phyloP scores from a whole-genome alignment of 2,797 vertebrate genomes.

The Sebastes steindachneri region DNA sequence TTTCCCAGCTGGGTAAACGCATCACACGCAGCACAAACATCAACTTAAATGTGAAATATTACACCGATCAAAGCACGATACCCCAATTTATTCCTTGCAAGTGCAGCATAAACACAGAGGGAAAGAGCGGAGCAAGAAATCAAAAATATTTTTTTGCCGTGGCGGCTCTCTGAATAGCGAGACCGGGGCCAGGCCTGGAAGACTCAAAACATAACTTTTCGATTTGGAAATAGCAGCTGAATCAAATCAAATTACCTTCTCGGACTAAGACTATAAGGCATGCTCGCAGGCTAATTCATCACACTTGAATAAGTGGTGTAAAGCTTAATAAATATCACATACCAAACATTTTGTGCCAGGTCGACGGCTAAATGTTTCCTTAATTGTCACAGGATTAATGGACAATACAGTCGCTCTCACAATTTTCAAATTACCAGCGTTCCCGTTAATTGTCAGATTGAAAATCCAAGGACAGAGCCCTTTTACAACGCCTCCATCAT shows the following conservation, averaged over 20 bases:
- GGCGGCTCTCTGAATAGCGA: constrained; percentile 3
- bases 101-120: constrained; percentile 58
- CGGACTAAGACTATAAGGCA: constrained; percentile 14
- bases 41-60: constrained; percentile 77
- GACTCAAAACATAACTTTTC: constrained; percentile 49
- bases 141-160: constrained; percentile 46
- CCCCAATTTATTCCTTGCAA: constrained; percentile 59
- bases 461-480: constrained; percentile 77
- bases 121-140: constrained; percentile 50
- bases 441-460: constrained; percentile 83
- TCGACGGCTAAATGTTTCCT: constrained; percentile 51
- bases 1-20: constrained; percentile 80
- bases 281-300: constrained; percentile 33
- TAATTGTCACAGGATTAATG: constrained; percentile 69
- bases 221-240: constrained; percentile 43
- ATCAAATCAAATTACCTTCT: constrained; percentile 52
- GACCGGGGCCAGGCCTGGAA: constrained; percentile 45
- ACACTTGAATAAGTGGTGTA: constrained; percentile 44
- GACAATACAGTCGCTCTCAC: constrained; percentile 58
- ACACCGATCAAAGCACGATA: constrained; percentile 73
- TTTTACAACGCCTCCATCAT: constrained; percentile 57
- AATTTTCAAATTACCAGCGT: constrained; percentile 68
- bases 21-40: constrained; percentile 76
- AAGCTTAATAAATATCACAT: constrained; percentile 55
- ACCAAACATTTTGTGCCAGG: constrained; percentile 48